Evolutionary conservation across 2,797 vertebrate species (phyloP).

Genomic region (Chanos chanos): DNA sequence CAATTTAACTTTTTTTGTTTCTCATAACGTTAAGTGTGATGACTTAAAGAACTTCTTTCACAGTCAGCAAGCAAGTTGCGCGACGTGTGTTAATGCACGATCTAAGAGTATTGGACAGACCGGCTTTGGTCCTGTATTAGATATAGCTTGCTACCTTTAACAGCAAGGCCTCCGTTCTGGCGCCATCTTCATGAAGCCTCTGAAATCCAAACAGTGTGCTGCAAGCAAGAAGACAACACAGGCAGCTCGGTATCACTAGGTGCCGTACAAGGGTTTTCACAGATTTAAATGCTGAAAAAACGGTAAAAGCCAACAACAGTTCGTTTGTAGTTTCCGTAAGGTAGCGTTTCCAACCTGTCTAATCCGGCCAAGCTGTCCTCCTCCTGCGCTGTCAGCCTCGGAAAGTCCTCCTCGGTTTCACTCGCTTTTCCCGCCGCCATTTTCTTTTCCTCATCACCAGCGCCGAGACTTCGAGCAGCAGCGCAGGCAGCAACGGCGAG

Average conservation of each 20-base stretch:
- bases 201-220: slow-evolving; percentile 93
- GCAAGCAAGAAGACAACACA: slow-evolving; percentile 74
- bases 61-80: not conserved
- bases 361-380: slow-evolving; percentile 80
- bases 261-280: slow-evolving; percentile 39
- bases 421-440: slow-evolving; percentile 97
- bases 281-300: slow-evolving; percentile 37
- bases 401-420: slow-evolving; percentile 95
- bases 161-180: slow-evolving; percentile 97
- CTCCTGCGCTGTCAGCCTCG: slow-evolving; percentile 90
- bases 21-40: not conserved
- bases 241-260: slow-evolving; percentile 67
- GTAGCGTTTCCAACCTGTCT: slow-evolving; percentile 81
- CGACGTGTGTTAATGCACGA: not conserved
- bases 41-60: not conserved
- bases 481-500: slow-evolving; percentile 71
- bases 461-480: slow-evolving; percentile 76
- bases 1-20: not conserved
- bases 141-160: slow-evolving; percentile 80
- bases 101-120: too few relatives aligned
- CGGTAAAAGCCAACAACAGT: not conserved
- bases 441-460: slow-evolving; percentile 98
- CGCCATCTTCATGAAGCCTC: slow-evolving; percentile 99
- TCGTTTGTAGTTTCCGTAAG: not conserved
- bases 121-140: not conserved